Base-by-base conservation (phyloP, 2,888 invertebrate genomes). In the Drosophila incognita region DNA sequence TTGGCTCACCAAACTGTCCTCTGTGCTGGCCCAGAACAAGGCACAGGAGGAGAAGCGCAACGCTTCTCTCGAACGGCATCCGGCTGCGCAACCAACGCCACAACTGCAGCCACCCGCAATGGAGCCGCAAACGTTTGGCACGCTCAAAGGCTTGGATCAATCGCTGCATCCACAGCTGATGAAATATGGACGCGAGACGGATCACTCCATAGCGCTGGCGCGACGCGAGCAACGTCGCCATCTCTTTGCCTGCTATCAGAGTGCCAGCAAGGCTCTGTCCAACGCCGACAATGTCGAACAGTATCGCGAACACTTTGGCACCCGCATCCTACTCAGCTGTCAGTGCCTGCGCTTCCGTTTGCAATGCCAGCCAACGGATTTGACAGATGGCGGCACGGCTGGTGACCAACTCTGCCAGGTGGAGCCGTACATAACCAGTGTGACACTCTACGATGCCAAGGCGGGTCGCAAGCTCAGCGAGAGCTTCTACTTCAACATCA, bases 101-200 rank as follows among this genome's bases (percentile, higher is more conserved):
- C 88, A 90, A 10, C 51, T 88, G 4, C 89, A 83, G 46, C 52
- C 72, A 0, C 81, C 84, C 0, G 94, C 94, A 66, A 92, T 93
- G 53, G 95, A 94, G 77, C 93, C 94, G n/a, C 94, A 95, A 35
- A 94, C 95, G 6, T 97, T 96, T 92, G 97, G 97, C 7, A 98
- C 98, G 0, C 93, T 98, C 0, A 97, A 97, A 91, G 97, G 97
- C 0, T 94, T 98, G 52, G 98, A 98, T 89, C 97, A 98, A 92
- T 97, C 97, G 89, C 97, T 98, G 96, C 98, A 98, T 93, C 98
- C 98, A 1, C 97, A 98, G 85, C 94, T 98, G 62, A 97, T 97
- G 92, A 96, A 97, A 92, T 98, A 98, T 92, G 97, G 98, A 0
- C 95, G 97, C 40, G 98, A 98, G 94, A 98, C 98, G 0, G 98